Evolutionary conservation across 2,797 vertebrate species (phyloP).

Genomic region (Halcyon smyrnensis): DNA sequence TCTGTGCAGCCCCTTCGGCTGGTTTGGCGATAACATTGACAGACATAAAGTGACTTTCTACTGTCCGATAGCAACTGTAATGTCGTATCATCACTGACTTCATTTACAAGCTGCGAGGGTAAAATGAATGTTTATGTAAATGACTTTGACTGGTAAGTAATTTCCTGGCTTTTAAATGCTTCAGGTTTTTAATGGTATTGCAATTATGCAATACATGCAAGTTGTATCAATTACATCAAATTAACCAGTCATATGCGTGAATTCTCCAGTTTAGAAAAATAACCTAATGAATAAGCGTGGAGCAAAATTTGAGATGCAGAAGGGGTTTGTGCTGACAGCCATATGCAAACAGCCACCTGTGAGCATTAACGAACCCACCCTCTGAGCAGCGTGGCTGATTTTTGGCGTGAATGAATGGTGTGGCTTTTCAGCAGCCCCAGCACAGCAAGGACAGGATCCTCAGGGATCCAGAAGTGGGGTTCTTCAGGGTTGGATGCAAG

Average conservation of each 20-base stretch:
- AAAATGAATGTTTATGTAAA: conserved; percentile 42
- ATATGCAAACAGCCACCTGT: background rate
- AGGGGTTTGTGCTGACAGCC: background rate
- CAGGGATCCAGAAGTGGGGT: background rate
- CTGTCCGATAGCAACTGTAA: background rate
- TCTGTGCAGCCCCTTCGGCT: background rate
- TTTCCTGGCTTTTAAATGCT: conserved; percentile 40
- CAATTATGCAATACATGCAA: background rate
- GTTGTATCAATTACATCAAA: conserved; percentile 30
- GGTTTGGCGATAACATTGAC: background rate
- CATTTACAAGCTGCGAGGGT: background rate
- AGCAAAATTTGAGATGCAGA: background rate
- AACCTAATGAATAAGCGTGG: background rate
- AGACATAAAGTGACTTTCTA: background rate
- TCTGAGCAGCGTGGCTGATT: background rate
- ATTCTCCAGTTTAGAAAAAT: conserved; percentile 1
- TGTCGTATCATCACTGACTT: background rate
- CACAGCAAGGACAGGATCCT: background rate
- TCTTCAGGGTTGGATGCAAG: fast-evolving
- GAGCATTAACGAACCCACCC: background rate
- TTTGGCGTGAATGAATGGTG: fast-evolving
- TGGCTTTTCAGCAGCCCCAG: background rate
- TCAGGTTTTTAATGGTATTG: background rate
- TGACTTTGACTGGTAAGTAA: background rate
- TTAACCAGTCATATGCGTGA: background rate